Conservation (phyloP, 1,140 invertebrate genomes). For the Drosophila seguyi region DNA sequence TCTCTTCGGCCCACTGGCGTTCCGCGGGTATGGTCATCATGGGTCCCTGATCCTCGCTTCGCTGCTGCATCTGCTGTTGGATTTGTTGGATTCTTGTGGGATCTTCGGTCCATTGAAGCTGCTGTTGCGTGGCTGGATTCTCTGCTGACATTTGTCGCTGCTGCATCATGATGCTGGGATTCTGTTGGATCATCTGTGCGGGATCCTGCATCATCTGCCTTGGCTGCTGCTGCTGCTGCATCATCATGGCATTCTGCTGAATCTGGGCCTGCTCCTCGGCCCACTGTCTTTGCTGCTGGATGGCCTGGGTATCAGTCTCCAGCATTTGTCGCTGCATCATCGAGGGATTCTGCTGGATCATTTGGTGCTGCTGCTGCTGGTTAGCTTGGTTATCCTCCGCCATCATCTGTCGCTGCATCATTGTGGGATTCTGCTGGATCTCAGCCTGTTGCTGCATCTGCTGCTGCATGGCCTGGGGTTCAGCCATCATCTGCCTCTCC, state of each 20-base stretch:
- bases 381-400: constrained; percentile 22
- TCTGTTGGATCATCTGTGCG: constrained; percentile 8
- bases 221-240: constrained; percentile 1
- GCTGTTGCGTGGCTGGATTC: constrained; percentile 3
- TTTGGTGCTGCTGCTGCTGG: constrained; percentile 10
- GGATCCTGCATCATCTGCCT: constrained; percentile 28
- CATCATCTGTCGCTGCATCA: constrained; percentile 28
- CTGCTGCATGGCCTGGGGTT: constrained; percentile 14
- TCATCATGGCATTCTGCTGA: constrained; percentile 25
- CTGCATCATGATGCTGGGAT: constrained; percentile 16
- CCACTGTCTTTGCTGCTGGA: constrained; percentile 19
- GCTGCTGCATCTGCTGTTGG: constrained; percentile 19
- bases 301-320: constrained; percentile 5
- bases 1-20: constrained; percentile 16
- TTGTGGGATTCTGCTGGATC: constrained; percentile 21
- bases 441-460: constrained; percentile 12
- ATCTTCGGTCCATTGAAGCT: constrained; percentile 16
- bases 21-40: constrained; percentile 23
- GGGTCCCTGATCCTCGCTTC: constrained; percentile 8
- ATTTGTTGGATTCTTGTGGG: constrained; percentile 4
- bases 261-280: constrained; percentile 6
- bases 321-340: constrained; percentile 35
- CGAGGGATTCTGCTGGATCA: constrained; percentile 19
- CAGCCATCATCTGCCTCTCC: constrained; percentile 31
- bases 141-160: constrained; percentile 5